Conservation (phyloP, 2,113 vertebrate species). For the Limnothrissa miodon region DNA sequence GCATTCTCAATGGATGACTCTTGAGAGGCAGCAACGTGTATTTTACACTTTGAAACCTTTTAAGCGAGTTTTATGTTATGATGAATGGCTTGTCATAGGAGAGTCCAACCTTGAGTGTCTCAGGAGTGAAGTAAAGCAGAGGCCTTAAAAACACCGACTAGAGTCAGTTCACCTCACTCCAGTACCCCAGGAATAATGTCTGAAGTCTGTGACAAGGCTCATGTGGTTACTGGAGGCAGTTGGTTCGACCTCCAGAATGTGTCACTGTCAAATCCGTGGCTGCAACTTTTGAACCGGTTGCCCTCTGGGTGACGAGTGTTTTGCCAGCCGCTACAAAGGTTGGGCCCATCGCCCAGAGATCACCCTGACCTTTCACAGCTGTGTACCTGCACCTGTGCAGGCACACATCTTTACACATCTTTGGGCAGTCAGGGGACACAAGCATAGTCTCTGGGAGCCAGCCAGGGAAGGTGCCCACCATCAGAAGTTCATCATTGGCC, state of each 20-base stretch:
- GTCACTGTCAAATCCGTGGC: neutral
- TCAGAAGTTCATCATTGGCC: neutral
- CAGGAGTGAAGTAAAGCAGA: neutral
- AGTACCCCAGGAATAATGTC: neutral
- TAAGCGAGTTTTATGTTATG: neutral
- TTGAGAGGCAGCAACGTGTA: neutral
- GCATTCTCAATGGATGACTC: neutral
- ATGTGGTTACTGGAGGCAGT: neutral
- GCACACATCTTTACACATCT: conserved; percentile 8
- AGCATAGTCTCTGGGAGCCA: neutral
- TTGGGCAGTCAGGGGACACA: neutral
- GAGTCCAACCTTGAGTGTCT: neutral
- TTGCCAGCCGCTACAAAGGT: neutral
- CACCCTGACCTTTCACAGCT: neutral
- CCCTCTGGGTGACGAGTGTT: neutral
- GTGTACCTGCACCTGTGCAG: neutral
- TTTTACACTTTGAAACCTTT: neutral
- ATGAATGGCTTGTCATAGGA: neutral
- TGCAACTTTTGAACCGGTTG: neutral
- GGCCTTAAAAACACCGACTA: neutral
- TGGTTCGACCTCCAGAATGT: neutral
- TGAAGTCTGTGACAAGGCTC: neutral
- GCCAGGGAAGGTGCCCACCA: neutral
- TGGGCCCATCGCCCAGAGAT: neutral
- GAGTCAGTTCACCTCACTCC: neutral